phyloP scores from a whole-genome alignment of 1,140 invertebrate species.

The Philotrypesis tridentata region DNA sequence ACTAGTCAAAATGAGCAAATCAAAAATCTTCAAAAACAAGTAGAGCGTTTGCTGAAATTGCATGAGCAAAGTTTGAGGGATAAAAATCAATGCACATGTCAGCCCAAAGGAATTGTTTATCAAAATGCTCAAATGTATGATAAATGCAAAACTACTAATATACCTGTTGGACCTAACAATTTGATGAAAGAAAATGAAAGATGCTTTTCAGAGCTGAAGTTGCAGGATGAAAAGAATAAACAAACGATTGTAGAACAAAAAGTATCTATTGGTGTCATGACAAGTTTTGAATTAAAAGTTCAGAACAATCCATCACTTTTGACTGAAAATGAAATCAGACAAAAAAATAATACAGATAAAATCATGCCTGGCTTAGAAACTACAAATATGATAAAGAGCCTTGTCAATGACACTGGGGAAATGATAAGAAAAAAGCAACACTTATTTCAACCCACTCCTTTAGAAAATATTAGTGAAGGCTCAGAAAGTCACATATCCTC shows the following conservation, averaged over 20 bases:
- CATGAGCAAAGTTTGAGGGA: constrained; percentile 63
- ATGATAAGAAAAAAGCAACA: constrained; percentile 59
- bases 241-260: constrained; percentile 72
- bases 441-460: constrained; percentile 57
- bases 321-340: constrained; percentile 67
- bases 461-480: constrained; percentile 71
- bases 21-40: constrained; percentile 63
- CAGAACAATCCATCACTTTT: constrained; percentile 69
- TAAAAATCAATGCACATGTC: constrained; percentile 54
- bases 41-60: constrained; percentile 64
- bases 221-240: constrained; percentile 53
- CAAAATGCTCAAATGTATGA: constrained; percentile 47
- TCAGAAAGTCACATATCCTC: constrained; percentile 69
- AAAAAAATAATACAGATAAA: constrained; percentile 64
- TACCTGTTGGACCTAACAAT: constrained; percentile 41
- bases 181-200: constrained; percentile 26
- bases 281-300: constrained; percentile 81
- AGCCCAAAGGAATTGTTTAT: constrained; percentile 32
- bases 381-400: constrained; percentile 49
- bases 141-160: constrained; percentile 43
- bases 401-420: constrained; percentile 66
- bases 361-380: constrained; percentile 12
- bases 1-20: constrained; percentile 68
- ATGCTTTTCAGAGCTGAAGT: constrained; percentile 30
- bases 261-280: constrained; percentile 82